A percentile compares a stretch with the other conserved stretches of the same genome.
phyloP scores from a whole-genome alignment of 1,140 invertebrate genomes.

The Drosophila eugracilis region DNA sequence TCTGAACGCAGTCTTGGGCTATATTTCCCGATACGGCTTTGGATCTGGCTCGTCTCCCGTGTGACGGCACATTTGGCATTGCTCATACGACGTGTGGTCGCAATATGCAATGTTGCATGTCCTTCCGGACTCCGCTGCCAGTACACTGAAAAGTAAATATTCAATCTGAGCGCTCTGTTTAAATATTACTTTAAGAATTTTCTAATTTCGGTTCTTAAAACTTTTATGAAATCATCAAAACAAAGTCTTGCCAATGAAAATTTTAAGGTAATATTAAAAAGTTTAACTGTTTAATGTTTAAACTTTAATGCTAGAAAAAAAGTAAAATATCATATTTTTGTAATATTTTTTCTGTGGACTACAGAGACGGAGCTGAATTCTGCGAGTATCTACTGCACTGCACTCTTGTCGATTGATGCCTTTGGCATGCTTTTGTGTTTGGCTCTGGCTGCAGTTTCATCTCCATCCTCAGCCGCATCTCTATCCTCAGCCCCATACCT shows the following conservation, averaged over 20 bases:
- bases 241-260: too few species aligned
- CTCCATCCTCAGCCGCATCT: not conserved
- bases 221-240: too few species aligned
- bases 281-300: not conserved
- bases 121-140: constrained; percentile 56
- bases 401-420: constrained; percentile 75
- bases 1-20: constrained; percentile 31
- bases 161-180: not conserved
- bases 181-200: too few species aligned
- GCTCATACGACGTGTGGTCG: constrained; percentile 74
- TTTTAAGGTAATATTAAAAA: too few species aligned
- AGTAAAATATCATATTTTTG: too few species aligned
- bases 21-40: constrained; percentile 4
- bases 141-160: not conserved
- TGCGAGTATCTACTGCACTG: constrained; percentile 35
- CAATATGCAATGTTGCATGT: constrained; percentile 80
- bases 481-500: constrained; percentile 3
- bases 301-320: not conserved
- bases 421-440: constrained; percentile 68
- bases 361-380: constrained; percentile 1
- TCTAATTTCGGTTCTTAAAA: too few species aligned
- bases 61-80: constrained; percentile 63
- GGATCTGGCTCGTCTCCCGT: constrained; percentile 6
- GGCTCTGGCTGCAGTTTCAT: constrained; percentile 26
- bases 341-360: constrained; percentile 1